These are phyloP conservation scores for Acanthochromis polyacanthus DNA, from an alignment of 2,113 vertebrate genomes.

Conservation along the genomic window DNA sequence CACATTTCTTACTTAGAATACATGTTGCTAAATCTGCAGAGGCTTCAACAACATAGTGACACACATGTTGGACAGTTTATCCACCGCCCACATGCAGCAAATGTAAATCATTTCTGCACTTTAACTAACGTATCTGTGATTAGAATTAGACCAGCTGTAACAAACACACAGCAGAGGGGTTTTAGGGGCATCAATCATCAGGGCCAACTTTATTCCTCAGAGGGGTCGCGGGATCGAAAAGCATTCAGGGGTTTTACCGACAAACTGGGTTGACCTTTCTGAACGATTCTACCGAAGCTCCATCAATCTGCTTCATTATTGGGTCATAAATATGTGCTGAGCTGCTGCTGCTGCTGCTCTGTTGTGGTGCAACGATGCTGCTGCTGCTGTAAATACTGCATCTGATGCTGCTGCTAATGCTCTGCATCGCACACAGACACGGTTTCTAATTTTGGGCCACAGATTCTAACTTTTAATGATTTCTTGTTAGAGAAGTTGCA, in stretches of 20 bases:
- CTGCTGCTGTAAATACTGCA: constrained; percentile 64
- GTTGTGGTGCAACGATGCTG: constrained; percentile 32
- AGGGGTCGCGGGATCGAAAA: constrained; percentile 71
- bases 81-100: constrained; percentile 62
- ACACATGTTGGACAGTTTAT: constrained; percentile 74
- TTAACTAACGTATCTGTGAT: constrained; percentile 51
- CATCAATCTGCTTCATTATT: constrained; percentile 79
- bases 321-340: constrained; percentile 70
- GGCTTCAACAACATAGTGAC: constrained; percentile 30
- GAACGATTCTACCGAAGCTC: constrained; percentile 54
- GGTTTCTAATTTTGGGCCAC: neutral
- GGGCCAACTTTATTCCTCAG: constrained; percentile 31
- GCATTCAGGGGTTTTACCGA: constrained; percentile 69
- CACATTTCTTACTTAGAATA: neutral
- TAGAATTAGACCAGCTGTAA: constrained; percentile 57
- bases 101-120: constrained; percentile 61
- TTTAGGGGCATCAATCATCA: constrained; percentile 67
- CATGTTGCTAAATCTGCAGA: constrained; percentile 1
- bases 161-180: constrained; percentile 35
- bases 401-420: constrained; percentile 32
- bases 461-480: neutral
- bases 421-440: neutral
- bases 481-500: constrained; percentile 7
- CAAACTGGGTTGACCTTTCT: constrained; percentile 67
- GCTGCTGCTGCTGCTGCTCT: constrained; percentile 31